phyloP scores from a whole-genome alignment of 2,113 vertebrate species.

The Cynopterus brachyotis region DNA sequence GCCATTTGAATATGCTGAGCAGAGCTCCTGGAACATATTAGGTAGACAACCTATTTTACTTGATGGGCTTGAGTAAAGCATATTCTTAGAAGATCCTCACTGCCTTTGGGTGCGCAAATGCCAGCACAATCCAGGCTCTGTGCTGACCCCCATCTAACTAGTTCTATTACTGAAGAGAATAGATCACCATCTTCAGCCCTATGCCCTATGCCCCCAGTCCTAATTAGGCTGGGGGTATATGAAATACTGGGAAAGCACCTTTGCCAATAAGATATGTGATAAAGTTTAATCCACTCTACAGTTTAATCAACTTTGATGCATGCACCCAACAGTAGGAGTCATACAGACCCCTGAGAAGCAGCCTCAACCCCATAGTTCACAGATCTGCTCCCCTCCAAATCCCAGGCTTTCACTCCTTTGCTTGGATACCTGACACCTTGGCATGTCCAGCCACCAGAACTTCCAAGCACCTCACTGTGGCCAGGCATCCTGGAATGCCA shows the following conservation, averaged over 20 bases:
- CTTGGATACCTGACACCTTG: not conserved
- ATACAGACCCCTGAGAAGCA: fast-evolving
- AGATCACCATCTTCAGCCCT: no score
- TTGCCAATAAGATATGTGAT: not conserved
- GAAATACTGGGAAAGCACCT: not conserved
- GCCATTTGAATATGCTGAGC: no score
- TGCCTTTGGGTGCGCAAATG: not conserved
- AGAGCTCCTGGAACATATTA: fast-evolving
- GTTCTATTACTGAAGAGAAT: not conserved
- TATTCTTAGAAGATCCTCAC: not conserved
- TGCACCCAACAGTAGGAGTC: not conserved
- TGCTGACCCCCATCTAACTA: no score
- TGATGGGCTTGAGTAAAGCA: not conserved
- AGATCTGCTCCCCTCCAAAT: not conserved
- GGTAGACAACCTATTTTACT: not conserved
- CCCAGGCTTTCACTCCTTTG: not conserved
- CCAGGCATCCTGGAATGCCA: not conserved
- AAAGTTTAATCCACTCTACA: not conserved
- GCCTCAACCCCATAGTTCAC: not conserved
- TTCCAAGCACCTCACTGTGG: not conserved
- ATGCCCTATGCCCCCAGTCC: not conserved
- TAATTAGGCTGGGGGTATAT: not conserved
- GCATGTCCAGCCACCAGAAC: not conserved
- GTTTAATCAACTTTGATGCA: not conserved
- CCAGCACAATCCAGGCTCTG: not conserved